Conservation (phyloP, 2,888 invertebrate genomes). For the Noctuana brunneofusca region DNA sequence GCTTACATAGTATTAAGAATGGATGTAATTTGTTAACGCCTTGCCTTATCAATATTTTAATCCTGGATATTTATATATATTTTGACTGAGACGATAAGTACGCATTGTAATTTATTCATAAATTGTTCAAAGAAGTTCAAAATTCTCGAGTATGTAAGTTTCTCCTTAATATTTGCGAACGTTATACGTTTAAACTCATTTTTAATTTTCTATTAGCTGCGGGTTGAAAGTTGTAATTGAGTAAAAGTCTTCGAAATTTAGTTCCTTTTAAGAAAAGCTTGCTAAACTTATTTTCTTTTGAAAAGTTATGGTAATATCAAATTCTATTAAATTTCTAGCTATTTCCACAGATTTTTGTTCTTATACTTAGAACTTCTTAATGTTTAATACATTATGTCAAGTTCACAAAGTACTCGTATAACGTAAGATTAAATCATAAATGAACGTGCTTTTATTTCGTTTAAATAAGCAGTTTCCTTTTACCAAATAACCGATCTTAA, state of each 20-base stretch:
- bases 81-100: too few species aligned
- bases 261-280: background rate
- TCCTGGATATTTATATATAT: too few species aligned
- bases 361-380: background rate
- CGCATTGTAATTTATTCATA: too few species aligned
- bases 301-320: background rate
- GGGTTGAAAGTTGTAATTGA: background rate
- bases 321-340: background rate
- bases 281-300: background rate
- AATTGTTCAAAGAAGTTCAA: too few species aligned
- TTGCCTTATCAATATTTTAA: too few species aligned
- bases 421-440: background rate
- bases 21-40: too few species aligned
- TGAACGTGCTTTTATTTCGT: background rate
- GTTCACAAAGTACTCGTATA: too few species aligned
- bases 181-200: background rate
- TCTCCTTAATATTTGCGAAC: too few species aligned
- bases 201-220: background rate
- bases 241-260: background rate
- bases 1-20: too few species aligned
- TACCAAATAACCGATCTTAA: background rate
- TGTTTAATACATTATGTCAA: too few species aligned
- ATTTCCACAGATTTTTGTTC: background rate
- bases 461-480: background rate
- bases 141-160: too few species aligned